phyloP scores from a whole-genome alignment of 2,888 invertebrate genomes.

The Lordiphosa andalusiaca region DNA sequence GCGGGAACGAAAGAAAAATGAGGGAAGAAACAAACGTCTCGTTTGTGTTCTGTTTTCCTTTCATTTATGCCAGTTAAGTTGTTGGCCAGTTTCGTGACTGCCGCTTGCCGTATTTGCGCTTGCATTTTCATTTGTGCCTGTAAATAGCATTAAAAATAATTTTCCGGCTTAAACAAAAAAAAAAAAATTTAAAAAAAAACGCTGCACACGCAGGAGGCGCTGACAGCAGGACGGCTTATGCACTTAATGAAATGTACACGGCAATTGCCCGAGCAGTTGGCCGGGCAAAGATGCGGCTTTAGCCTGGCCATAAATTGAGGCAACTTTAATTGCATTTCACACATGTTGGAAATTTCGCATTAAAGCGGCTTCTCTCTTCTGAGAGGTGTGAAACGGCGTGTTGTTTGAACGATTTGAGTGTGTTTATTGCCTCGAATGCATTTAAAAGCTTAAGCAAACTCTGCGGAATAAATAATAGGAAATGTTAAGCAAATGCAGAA shows the following conservation, averaged over 20 bases:
- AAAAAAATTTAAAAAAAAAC: conserved; percentile 2
- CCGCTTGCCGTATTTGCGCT: conserved; percentile 58
- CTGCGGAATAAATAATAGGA: conserved; percentile 15
- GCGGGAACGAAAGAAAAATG: conserved; percentile 1
- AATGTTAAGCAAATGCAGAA: conserved; percentile 13
- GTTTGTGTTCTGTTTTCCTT: conserved; percentile 8
- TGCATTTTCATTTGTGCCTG: conserved; percentile 71
- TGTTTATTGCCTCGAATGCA: conserved; percentile 31
- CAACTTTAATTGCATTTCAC: conserved; percentile 62
- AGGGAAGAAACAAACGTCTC: background rate
- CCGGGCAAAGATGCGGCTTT: conserved; percentile 21
- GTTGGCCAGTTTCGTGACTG: conserved; percentile 58
- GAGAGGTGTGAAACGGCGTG: conserved; percentile 21
- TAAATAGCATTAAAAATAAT: conserved; percentile 73
- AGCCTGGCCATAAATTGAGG: conserved; percentile 55
- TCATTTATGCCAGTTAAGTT: conserved; percentile 47
- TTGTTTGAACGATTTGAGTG: conserved; percentile 40
- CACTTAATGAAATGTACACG: conserved; percentile 76
- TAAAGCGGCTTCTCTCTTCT: conserved; percentile 46
- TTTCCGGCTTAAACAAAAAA: conserved; percentile 64
- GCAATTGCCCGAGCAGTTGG: conserved; percentile 49
- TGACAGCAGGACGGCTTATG: conserved; percentile 71
- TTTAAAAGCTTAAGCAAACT: conserved; percentile 23
- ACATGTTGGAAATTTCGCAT: conserved; percentile 51
- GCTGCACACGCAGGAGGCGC: conserved; percentile 43